Percentiles rank a stretch among this genome's conserved stretches.
Evolutionary conservation across 1,140 invertebrate genomes (phyloP).

Genomic region (Apolygus lucorum): DNA sequence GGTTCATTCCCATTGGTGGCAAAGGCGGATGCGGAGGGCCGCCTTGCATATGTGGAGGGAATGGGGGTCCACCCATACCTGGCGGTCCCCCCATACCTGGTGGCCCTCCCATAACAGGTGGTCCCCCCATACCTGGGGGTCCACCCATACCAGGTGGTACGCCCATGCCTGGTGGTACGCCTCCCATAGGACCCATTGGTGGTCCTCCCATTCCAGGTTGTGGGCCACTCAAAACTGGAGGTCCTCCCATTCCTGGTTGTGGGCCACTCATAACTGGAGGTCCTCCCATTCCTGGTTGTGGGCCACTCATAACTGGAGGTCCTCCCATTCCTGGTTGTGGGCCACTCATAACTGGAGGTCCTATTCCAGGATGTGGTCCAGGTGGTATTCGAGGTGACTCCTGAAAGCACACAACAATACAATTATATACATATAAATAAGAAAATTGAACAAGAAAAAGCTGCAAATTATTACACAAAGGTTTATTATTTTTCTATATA

Average conservation of each 20-base stretch:
- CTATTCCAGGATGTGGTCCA: constrained; percentile 1
- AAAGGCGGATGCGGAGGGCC: background rate
- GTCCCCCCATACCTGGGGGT: too few species aligned
- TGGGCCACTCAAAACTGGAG: background rate
- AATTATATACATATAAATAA: too few species aligned
- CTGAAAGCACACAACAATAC: too few species aligned
- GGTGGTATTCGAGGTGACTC: too few species aligned
- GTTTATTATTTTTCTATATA: too few species aligned
- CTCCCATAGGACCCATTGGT: background rate
- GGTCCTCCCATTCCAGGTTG: background rate
- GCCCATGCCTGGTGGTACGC: background rate
- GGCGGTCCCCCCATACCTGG: background rate
- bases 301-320: background rate
- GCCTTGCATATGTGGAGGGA: background rate
- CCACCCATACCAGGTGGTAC: background rate
- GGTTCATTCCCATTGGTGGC: background rate
- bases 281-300: constrained; percentile 8
- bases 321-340: background rate
- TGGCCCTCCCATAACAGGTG: background rate
- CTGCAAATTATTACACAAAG: too few species aligned
- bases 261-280: background rate
- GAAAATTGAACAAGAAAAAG: too few species aligned
- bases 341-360: background rate
- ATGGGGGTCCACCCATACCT: background rate
- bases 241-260: background rate